These are phyloP conservation scores for Tuberolachnus salignus DNA, from an alignment of 2,888 invertebrate genomes.

Conservation along the genomic window DNA sequence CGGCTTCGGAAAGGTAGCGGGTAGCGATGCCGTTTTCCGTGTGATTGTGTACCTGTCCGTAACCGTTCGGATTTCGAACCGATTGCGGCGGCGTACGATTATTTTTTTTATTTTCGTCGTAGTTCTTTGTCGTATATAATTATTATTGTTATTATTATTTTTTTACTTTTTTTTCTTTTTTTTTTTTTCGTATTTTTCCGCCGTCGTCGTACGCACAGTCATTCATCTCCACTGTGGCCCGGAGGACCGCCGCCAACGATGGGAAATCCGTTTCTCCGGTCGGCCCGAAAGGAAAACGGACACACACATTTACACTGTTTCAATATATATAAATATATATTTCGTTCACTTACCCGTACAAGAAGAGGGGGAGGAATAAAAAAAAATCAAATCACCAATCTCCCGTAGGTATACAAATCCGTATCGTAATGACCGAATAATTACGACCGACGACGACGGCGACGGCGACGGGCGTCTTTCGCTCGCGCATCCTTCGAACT, in stretches of 20 bases:
- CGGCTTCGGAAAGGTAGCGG: constrained; percentile 10
- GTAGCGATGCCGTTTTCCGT: constrained; percentile 40
- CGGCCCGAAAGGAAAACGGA: neutral
- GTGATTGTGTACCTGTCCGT: constrained; percentile 43
- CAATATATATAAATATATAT: neutral
- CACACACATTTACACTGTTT: neutral
- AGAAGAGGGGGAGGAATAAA: neutral
- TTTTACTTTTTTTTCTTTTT: neutral
- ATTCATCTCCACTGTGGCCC: neutral
- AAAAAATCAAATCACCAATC: neutral
- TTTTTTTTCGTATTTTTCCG: neutral
- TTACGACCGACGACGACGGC: neutral
- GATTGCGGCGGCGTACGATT: constrained; percentile 19
- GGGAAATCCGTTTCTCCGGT: neutral
- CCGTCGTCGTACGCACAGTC: neutral
- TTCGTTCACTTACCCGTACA: no score
- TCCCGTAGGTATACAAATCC: neutral
- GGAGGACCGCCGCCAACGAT: no score
- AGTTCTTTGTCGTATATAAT: neutral
- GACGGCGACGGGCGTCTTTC: constrained; percentile 8
- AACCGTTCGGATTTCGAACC: constrained; percentile 41
- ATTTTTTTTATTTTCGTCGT: neutral
- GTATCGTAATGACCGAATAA: constrained; percentile 8
- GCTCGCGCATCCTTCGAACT: constrained; percentile 42
- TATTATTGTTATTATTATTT: neutral